Percentiles rank a stretch among this genome's conserved stretches.
These are phyloP conservation scores for Thaumetopoea pityocampa DNA, from an alignment of 1,140 invertebrate species.

Conservation along the genomic window DNA sequence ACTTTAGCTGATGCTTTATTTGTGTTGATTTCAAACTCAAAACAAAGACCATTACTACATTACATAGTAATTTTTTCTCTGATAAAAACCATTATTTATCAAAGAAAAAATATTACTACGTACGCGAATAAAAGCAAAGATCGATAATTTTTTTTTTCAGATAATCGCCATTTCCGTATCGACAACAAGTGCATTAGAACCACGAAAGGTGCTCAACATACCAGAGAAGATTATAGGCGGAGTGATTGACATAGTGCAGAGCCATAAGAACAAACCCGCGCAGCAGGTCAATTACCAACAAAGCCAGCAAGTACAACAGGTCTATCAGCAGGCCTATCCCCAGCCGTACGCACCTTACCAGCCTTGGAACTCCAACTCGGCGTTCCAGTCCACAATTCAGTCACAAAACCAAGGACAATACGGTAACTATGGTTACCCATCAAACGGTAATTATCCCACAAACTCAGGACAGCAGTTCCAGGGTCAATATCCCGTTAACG, in stretches of 20 bases:
- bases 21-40: too few species aligned
- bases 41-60: too few species aligned
- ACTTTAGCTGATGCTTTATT: too few species aligned
- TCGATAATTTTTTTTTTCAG: conserved; percentile 27
- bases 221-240: conserved; percentile 63
- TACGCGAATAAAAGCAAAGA: too few species aligned
- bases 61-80: not conserved
- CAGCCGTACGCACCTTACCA: conserved; percentile 31
- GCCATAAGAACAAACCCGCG: conserved; percentile 53
- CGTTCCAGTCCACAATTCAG: too few species aligned
- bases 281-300: conserved; percentile 24
- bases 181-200: conserved; percentile 33
- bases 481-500: too few species aligned
- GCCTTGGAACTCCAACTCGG: conserved; percentile 18
- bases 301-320: conserved; percentile 22
- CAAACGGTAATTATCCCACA: conserved; percentile 15
- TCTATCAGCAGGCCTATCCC: conserved; percentile 34
- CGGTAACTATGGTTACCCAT: conserved; percentile 17
- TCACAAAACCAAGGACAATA: conserved; percentile 36
- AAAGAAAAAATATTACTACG: not conserved
- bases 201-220: conserved; percentile 40
- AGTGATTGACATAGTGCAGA: conserved; percentile 61
- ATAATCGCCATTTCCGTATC: conserved; percentile 19
- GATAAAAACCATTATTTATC: not conserved
- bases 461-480: too few species aligned